Conservation (phyloP, 2,797 vertebrate species). For the Astyanax mexicanus region DNA sequence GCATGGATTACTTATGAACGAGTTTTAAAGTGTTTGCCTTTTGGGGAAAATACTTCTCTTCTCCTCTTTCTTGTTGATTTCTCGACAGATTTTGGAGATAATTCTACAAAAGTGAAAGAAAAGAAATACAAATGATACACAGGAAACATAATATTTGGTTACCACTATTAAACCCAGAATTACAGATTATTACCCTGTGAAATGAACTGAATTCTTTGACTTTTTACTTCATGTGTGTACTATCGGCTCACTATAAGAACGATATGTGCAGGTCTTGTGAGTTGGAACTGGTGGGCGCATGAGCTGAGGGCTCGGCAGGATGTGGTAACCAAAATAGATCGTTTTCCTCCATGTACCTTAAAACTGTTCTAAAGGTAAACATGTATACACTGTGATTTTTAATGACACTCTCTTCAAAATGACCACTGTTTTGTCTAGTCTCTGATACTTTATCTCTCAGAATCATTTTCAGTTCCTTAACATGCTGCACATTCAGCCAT, state of each 20-base stretch:
- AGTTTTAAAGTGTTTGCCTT: constrained; percentile 72
- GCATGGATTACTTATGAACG: neutral
- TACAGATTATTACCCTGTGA: too few species aligned
- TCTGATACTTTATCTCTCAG: neutral
- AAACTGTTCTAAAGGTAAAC: neutral
- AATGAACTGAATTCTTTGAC: neutral
- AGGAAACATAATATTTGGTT: neutral
- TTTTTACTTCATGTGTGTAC: neutral
- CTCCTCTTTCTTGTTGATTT: constrained; percentile 90
- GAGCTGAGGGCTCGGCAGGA: constrained; percentile 45
- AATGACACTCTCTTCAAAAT: neutral
- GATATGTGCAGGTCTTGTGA: constrained; percentile 6
- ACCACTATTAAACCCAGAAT: too few species aligned
- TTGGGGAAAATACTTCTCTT: constrained; percentile 80
- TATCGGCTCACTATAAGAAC: neutral
- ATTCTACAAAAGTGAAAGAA: too few species aligned
- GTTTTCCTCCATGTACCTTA: constrained; percentile 13
- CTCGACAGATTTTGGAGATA: constrained; percentile 86
- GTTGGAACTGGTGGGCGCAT: constrained; percentile 33
- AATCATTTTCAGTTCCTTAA: constrained; percentile 27
- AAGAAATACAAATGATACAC: constrained; percentile 11
- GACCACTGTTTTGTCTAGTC: neutral
- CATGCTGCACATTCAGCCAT: constrained; percentile 13
- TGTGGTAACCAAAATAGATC: constrained; percentile 46
- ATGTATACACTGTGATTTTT: neutral